These are phyloP conservation scores for Chlamydotis undulata DNA, from an alignment of 2,113 vertebrate species.

Conservation along the genomic window DNA sequence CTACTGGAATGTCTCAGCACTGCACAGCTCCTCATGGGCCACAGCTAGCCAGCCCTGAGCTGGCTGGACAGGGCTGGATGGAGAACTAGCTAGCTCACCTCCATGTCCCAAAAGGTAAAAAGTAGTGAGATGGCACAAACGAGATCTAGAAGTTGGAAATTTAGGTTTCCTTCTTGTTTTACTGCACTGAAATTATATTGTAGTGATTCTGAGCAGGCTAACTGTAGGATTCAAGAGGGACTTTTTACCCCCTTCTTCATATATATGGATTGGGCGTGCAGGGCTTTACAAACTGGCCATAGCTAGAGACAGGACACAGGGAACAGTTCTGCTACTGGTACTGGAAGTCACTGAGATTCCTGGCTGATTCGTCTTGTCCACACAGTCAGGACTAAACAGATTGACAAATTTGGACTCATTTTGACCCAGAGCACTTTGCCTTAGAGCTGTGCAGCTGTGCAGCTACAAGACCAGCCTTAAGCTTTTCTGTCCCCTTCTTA, in stretches of 20 bases:
- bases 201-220: background rate
- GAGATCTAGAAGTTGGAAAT: background rate
- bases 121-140: background rate
- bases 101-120: background rate
- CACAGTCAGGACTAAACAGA: background rate
- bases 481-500: background rate
- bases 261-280: background rate
- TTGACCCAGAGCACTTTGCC: background rate
- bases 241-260: background rate
- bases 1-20: background rate
- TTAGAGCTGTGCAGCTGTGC: background rate
- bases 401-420: background rate
- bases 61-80: background rate
- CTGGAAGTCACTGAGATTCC: background rate
- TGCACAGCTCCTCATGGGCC: background rate
- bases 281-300: background rate
- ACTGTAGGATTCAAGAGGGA: background rate
- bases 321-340: background rate
- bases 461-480: background rate
- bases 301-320: background rate
- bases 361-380: background rate
- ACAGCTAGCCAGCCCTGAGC: background rate
- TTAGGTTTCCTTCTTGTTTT: background rate
- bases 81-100: background rate
- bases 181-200: background rate